A percentile compares a stretch with the other conserved stretches of the same genome.
These are phyloP conservation scores for Lagocephalus sceleratus DNA, from an alignment of 2,797 vertebrate genomes.

Conservation along the genomic window DNA sequence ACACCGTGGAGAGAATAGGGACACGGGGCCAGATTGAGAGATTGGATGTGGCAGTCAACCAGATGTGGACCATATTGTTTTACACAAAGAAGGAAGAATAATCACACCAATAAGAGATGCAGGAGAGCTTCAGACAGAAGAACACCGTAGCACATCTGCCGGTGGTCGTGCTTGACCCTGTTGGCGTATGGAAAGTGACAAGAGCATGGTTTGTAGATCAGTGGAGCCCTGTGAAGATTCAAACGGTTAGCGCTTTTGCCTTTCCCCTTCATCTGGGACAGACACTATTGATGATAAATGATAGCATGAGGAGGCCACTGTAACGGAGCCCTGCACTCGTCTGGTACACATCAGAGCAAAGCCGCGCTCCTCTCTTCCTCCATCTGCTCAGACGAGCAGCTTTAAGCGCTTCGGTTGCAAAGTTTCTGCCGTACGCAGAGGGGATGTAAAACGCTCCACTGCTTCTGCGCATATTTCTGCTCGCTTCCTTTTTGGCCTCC, in stretches of 20 bases:
- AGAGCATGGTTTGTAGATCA: too few relatives aligned
- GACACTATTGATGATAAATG: too few relatives aligned
- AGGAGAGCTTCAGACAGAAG: not conserved
- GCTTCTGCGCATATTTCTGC: constrained; percentile 40
- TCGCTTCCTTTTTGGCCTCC: constrained; percentile 40
- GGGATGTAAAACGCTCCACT: constrained; percentile 52
- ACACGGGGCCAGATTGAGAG: not conserved
- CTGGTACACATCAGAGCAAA: constrained; percentile 38
- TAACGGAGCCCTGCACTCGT: not conserved
- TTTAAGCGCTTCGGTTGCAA: constrained; percentile 45
- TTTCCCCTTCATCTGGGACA: too few relatives aligned
- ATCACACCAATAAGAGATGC: too few relatives aligned
- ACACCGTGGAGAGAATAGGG: constrained; percentile 23
- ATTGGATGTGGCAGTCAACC: constrained; percentile 24
- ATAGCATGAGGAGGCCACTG: too few relatives aligned
- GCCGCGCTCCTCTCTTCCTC: constrained; percentile 13
- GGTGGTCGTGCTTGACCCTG: constrained; percentile 13
- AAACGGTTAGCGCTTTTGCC: constrained; percentile 15
- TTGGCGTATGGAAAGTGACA: not conserved
- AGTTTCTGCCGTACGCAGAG: constrained; percentile 49
- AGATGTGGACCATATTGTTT: not conserved
- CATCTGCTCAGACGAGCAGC: constrained; percentile 26
- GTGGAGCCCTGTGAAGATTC: too few relatives aligned
- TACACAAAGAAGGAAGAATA: not conserved
- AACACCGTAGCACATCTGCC: not conserved